Evolutionary conservation across 2,888 invertebrate genomes (phyloP).

Genomic region (Agrotis segetum): DNA sequence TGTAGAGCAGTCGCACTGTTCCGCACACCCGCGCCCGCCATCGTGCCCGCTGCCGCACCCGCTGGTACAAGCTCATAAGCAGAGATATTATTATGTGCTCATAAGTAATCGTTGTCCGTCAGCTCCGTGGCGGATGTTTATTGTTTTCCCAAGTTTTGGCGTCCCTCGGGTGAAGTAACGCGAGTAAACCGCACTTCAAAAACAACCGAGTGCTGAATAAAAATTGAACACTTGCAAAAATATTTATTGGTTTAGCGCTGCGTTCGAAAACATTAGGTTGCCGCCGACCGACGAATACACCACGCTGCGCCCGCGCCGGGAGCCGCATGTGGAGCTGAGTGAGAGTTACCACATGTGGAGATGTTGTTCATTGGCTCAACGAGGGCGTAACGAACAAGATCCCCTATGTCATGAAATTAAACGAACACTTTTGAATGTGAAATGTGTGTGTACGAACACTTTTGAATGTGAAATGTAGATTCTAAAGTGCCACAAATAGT

Average conservation of each 20-base stretch:
- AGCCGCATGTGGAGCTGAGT: not conserved
- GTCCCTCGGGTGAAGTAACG: conserved; percentile 13
- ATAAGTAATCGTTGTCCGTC: conserved; percentile 19
- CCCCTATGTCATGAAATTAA: conserved; percentile 26
- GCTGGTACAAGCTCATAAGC: not conserved
- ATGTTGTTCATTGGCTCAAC: conserved; percentile 15
- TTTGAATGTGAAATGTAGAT: conserved; percentile 10
- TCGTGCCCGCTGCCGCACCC: not conserved
- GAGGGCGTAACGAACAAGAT: conserved; percentile 14
- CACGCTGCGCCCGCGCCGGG: not conserved
- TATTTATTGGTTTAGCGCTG: conserved; percentile 37
- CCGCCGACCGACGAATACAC: not conserved
- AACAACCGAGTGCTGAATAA: conserved; percentile 26
- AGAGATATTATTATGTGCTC: too few species aligned
- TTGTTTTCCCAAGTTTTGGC: conserved; percentile 29
- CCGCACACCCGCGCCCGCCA: not conserved
- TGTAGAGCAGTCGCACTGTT: not conserved
- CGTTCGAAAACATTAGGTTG: conserved; percentile 28
- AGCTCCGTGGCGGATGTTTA: conserved; percentile 37
- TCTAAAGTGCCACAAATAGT: conserved; percentile 2
- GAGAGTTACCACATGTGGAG: conserved; percentile 29
- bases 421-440: conserved; percentile 17
- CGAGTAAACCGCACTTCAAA: conserved; percentile 15
- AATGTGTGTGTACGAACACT: too few species aligned
- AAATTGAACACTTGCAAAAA: conserved; percentile 54